Evolutionary conservation across 1,140 invertebrate species (phyloP).

Genomic region (Grapholita molesta): DNA sequence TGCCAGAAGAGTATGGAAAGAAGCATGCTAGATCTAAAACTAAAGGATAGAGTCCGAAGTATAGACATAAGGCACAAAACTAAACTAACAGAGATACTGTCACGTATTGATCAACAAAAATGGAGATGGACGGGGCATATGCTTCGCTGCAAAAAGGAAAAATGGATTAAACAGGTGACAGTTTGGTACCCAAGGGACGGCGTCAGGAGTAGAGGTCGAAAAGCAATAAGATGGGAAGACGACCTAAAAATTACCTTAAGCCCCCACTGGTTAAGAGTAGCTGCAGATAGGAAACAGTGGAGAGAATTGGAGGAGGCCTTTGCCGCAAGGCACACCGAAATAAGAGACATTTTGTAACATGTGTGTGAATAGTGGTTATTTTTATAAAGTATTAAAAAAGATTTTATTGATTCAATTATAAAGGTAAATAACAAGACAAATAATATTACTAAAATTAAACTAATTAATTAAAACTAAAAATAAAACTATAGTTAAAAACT

Average conservation of each 20-base stretch:
- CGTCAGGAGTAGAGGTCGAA: constrained; percentile 19
- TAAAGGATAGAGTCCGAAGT: constrained; percentile 27
- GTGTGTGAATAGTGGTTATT: too few relatives aligned
- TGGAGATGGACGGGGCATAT: constrained; percentile 26
- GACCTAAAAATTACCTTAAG: constrained; percentile 25
- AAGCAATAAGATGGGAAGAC: constrained; percentile 25
- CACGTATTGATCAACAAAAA: constrained; percentile 31
- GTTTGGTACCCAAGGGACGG: constrained; percentile 26
- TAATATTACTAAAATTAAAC: too few relatives aligned
- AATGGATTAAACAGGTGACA: constrained; percentile 27
- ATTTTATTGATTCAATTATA: too few relatives aligned
- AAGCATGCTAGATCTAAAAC: constrained; percentile 26
- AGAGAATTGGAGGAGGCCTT: too few relatives aligned
- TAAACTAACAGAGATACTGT: constrained; percentile 30
- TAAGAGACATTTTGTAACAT: too few relatives aligned
- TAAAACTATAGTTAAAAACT: too few relatives aligned
- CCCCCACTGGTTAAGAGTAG: too few relatives aligned
- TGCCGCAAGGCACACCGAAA: too few relatives aligned
- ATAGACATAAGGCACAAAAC: constrained; percentile 29
- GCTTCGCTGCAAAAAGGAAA: constrained; percentile 21
- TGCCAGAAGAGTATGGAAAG: constrained; percentile 24
- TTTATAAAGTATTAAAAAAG: too few relatives aligned
- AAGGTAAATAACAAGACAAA: too few relatives aligned
- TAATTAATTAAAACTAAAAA: too few relatives aligned
- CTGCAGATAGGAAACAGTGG: too few relatives aligned